A percentile compares a stretch with the other conserved stretches of the same genome.
Evolutionary conservation across 2,797 vertebrate genomes (phyloP).

Genomic region (Iguana delicatissima): DNA sequence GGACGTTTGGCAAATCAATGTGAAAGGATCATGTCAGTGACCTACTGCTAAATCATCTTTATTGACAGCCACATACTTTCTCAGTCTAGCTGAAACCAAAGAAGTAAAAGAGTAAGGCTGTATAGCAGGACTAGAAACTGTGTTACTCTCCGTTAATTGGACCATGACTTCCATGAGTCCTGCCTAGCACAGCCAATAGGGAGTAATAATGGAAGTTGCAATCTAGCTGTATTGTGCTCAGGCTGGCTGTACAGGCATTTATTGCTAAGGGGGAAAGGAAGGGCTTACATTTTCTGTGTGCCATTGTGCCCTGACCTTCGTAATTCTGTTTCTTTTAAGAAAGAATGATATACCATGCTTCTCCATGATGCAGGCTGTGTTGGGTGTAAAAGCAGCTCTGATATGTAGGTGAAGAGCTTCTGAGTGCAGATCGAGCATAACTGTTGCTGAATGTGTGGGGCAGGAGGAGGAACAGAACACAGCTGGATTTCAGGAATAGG

Average conservation of each 20-base stretch:
- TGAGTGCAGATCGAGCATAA: not conserved
- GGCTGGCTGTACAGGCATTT: not conserved
- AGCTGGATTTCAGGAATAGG: not conserved
- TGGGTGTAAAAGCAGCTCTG: not conserved
- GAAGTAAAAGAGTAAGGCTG: not conserved
- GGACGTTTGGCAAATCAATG: not conserved
- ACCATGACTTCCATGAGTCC: too few species aligned
- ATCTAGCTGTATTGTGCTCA: too few species aligned
- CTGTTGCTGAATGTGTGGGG: not conserved
- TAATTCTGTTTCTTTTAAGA: not conserved
- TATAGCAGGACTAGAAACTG: not conserved
- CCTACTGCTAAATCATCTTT: not conserved
- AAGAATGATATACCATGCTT: not conserved
- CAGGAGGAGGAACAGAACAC: not conserved
- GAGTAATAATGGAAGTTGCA: too few species aligned
- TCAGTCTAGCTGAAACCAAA: not conserved
- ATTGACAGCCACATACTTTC: not conserved
- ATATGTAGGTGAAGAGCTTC: not conserved
- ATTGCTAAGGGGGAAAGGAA: not conserved
- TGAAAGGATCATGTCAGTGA: not conserved
- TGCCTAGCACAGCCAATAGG: too few species aligned
- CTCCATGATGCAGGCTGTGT: not conserved
- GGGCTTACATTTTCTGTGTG: not conserved
- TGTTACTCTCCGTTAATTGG: too few species aligned
- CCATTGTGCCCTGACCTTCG: not conserved